These are phyloP conservation scores for Drosophila ananassae DNA, from an alignment of 1,140 invertebrate species.

Conservation along the genomic window DNA sequence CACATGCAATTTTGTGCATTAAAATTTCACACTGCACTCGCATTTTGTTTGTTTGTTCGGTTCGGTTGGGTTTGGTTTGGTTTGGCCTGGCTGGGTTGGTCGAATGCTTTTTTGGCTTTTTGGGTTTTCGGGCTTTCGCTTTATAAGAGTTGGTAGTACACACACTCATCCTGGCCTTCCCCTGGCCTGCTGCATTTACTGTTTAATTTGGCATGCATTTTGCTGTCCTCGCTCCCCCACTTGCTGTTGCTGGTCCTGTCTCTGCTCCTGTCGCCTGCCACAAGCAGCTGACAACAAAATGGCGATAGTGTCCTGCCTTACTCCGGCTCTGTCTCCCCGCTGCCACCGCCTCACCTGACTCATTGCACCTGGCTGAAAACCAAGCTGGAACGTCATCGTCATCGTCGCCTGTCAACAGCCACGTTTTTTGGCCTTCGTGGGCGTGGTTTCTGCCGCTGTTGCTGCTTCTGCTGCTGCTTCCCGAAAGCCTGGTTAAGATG, in stretches of 20 bases:
- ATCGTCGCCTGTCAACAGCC: slow-evolving; percentile 46
- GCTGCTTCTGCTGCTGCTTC: background rate
- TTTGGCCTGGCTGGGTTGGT: slow-evolving; percentile 47
- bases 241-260: slow-evolving; percentile 5
- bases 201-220: slow-evolving; percentile 64
- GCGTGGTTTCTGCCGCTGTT: slow-evolving; percentile 14
- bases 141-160: slow-evolving; percentile 6
- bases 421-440: slow-evolving; percentile 27
- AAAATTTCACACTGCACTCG: slow-evolving; percentile 72
- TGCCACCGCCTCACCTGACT: background rate
- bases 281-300: slow-evolving; percentile 74
- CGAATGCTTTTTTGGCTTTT: slow-evolving; percentile 74
- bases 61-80: slow-evolving; percentile 13
- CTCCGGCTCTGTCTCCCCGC: background rate
- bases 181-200: slow-evolving; percentile 41
- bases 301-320: slow-evolving; percentile 56
- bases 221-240: slow-evolving; percentile 16
- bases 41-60: slow-evolving; percentile 58
- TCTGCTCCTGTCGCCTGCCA: slow-evolving; percentile 70
- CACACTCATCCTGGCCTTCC: slow-evolving; percentile 7
- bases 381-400: slow-evolving; percentile 21
- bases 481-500: slow-evolving; percentile 12
- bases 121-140: slow-evolving; percentile 59
- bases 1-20: slow-evolving; percentile 70
- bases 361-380: slow-evolving; percentile 46